Conservation (phyloP, 1,140 invertebrate species). For the Contarinia nasturtii region DNA sequence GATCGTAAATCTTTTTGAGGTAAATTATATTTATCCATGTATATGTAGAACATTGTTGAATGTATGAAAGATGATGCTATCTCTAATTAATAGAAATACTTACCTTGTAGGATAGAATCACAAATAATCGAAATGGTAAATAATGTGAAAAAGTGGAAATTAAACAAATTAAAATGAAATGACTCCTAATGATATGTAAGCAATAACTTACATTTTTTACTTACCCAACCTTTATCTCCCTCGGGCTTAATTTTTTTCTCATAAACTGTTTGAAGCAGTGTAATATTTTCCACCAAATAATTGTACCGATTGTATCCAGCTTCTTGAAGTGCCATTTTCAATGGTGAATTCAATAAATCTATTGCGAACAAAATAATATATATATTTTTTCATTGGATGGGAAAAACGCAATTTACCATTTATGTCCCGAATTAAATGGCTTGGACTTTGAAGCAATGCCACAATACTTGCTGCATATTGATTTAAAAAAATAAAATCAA, state of each 20-base stretch:
- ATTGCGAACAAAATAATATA: not conserved
- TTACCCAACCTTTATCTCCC: conserved; percentile 27
- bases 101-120: too few relatives aligned
- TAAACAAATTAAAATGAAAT: too few relatives aligned
- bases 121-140: too few relatives aligned
- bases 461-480: conserved; percentile 36
- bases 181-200: too few relatives aligned
- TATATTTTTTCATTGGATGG: not conserved
- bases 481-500: conserved; percentile 32
- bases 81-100: too few relatives aligned
- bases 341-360: conserved; percentile 29
- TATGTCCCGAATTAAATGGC: conserved; percentile 28
- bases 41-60: too few relatives aligned
- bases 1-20: conserved; percentile 4
- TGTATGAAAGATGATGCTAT: too few relatives aligned
- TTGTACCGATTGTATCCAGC: conserved; percentile 28
- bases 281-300: conserved; percentile 28
- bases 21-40: too few relatives aligned
- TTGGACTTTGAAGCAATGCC: conserved; percentile 34
- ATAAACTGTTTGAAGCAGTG: conserved; percentile 28
- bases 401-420: conserved; percentile 2
- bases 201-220: too few relatives aligned
- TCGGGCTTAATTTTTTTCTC: conserved; percentile 29
- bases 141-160: too few relatives aligned
- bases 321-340: conserved; percentile 32